Base-by-base conservation (phyloP, 2,888 invertebrate species). In the Ashinkailepas kermadecensis region DNA sequence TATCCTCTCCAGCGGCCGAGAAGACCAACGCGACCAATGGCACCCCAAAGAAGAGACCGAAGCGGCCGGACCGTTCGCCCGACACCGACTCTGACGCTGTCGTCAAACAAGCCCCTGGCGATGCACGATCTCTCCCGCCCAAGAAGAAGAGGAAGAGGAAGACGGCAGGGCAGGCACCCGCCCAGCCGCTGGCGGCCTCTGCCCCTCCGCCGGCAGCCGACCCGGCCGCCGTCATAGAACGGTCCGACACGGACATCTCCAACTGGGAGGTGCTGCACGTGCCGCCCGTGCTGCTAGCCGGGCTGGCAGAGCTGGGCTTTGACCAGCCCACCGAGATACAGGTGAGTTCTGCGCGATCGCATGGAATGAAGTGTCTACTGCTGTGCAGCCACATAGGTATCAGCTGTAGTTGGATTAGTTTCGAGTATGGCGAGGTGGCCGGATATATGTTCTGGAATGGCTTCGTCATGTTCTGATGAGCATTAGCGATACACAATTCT, bases 311-410 rank as follows among this genome's bases (percentile, higher is more conserved):
- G 83, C 89, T 92, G 84, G 92, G 92, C 0, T 97, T 96, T 87
- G 89, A 89, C 70, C 89, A 91, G 54, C 99, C 99, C 0, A 99
- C 98, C 0, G 91, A 92, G 85, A 99, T 99, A 86, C 99, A 99
- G 87, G 88, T 87, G 83, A 23, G n/a, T 57, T 54, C 9, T 21
- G 62, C 56, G 39, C 65, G 39, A 39, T 23, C n/a, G n/a, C n/a
- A n/a, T n/a, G n/a, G n/a, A n/a, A n/a, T n/a, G n/a, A n/a, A n/a
- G n/a, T n/a, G n/a, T n/a, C n/a, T n/a, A n/a, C n/a, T n/a, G n/a
- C n/a, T n/a, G n/a, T n/a, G n/a, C n/a, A n/a, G n/a, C n/a, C n/a
- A n/a, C n/a, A n/a, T n/a, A n/a, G n/a, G n/a, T n/a, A n/a, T n/a
- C n/a, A n/a, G n/a, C n/a, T n/a, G n/a, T n/a, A n/a, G n/a, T n/a